These are phyloP conservation scores for Macrotis lagotis DNA, from an alignment of 2,113 vertebrate species.

Conservation along the genomic window DNA sequence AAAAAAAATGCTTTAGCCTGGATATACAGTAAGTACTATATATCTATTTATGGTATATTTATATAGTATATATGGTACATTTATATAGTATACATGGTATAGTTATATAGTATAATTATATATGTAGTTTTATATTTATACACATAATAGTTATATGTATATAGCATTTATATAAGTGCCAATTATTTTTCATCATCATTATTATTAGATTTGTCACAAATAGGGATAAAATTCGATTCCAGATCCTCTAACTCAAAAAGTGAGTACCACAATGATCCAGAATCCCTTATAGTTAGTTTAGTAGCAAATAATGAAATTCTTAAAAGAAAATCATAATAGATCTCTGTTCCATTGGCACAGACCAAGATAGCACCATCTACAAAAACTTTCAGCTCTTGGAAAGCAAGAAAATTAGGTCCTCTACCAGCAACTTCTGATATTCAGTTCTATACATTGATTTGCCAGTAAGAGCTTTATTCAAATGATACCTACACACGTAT, in stretches of 20 bases:
- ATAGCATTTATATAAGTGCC: too few species aligned
- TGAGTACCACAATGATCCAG: neutral
- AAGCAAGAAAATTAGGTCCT: neutral
- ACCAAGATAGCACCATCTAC: neutral
- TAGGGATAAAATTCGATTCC: too few species aligned
- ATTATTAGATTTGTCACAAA: too few species aligned
- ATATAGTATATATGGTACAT: too few species aligned
- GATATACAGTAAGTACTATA: too few species aligned
- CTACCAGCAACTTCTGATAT: neutral
- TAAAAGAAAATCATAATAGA: neutral
- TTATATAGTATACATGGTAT: too few species aligned
- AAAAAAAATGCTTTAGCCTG: too few species aligned
- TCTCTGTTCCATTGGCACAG: neutral
- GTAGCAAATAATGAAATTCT: neutral
- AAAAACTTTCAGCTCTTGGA: neutral
- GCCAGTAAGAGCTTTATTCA: neutral
- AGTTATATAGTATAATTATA: too few species aligned
- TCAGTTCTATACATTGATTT: neutral
- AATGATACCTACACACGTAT: neutral
- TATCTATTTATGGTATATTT: too few species aligned
- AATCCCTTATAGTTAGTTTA: neutral
- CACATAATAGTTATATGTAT: too few species aligned
- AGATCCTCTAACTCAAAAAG: neutral
- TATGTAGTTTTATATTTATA: too few species aligned
- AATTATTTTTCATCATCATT: too few species aligned